Conservation (phyloP, 2,888 invertebrate genomes). For the Drosophila stalkeri region DNA sequence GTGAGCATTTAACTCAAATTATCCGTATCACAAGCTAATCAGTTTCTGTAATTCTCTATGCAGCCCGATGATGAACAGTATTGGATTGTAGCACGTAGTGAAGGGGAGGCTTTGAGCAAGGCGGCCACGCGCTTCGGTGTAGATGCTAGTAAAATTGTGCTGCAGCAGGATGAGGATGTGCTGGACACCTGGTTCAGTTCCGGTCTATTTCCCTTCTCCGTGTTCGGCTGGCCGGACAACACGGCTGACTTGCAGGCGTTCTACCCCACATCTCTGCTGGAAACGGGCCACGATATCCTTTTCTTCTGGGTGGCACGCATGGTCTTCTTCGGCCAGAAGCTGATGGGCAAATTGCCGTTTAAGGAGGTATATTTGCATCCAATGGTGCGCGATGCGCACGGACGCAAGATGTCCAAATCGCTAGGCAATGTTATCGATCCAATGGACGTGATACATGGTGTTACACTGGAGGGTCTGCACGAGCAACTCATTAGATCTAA, state of each 20-base stretch:
- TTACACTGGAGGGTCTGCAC: constrained; percentile 92
- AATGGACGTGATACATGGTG: constrained; percentile 96
- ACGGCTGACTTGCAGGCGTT: constrained; percentile 90
- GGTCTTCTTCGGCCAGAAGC: constrained; percentile 97
- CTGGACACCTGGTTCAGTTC: constrained; percentile 99
- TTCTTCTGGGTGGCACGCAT: constrained; percentile 99
- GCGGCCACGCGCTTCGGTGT: constrained; percentile 90
- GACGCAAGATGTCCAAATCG: constrained; percentile 99
- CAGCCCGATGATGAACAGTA: constrained; percentile 86
- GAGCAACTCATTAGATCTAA: constrained; percentile 91
- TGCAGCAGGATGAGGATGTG: constrained; percentile 96
- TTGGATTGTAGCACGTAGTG: constrained; percentile 92
- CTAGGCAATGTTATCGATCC: constrained; percentile 99
- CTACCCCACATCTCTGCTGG: constrained; percentile 96
- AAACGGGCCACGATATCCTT: constrained; percentile 98
- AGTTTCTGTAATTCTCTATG: not conserved
- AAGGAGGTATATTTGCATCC: constrained; percentile 97
- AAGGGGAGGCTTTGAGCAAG: constrained; percentile 91
- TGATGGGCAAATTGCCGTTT: constrained; percentile 97
- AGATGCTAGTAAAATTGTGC: constrained; percentile 86
- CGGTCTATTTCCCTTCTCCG: constrained; percentile 97
- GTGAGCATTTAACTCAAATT: constrained; percentile 67
- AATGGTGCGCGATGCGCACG: constrained; percentile 98
- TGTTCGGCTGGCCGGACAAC: constrained; percentile 98
- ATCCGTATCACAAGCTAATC: not conserved